Evolutionary conservation across 2,888 invertebrate species (phyloP).

Genomic region (Nowickia ferox): DNA sequence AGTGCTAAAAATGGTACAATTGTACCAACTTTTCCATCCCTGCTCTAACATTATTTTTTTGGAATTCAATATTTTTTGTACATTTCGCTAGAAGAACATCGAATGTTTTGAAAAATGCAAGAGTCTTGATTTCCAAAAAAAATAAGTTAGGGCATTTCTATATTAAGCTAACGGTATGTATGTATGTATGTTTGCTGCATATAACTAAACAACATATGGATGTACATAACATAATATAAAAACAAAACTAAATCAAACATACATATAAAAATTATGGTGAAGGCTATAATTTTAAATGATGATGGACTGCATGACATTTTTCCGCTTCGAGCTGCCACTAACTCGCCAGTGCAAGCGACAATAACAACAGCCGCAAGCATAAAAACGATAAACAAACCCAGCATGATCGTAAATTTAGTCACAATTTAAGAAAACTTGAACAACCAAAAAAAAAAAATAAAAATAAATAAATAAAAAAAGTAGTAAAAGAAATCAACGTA

Average conservation of each 20-base stretch:
- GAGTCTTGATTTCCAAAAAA: too few relatives aligned
- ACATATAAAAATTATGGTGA: constrained; percentile 34
- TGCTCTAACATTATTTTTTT: too few relatives aligned
- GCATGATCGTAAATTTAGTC: constrained; percentile 64
- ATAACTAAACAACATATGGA: too few relatives aligned
- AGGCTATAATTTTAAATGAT: constrained; percentile 74
- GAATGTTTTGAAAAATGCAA: too few relatives aligned
- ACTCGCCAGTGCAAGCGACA: constrained; percentile 22
- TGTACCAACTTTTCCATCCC: too few relatives aligned
- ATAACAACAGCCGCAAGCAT: constrained; percentile 23
- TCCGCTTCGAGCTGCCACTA: constrained; percentile 70
- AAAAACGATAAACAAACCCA: constrained; percentile 59
- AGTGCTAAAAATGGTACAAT: too few relatives aligned
- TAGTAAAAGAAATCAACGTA: constrained; percentile 4
- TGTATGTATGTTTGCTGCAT: neutral
- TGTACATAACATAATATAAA: too few relatives aligned
- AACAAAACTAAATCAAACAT: constrained; percentile 50
- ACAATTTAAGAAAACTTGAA: constrained; percentile 54
- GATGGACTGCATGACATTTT: constrained; percentile 75
- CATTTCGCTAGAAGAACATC: too few relatives aligned
- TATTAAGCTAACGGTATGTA: neutral
- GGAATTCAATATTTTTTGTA: too few relatives aligned
- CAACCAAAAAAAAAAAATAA: neutral
- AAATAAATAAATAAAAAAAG: constrained; percentile 5
- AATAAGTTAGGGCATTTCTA: too few relatives aligned